A percentile compares a stretch with the other conserved stretches of the same genome.
These are phyloP conservation scores for Ypsolopha scabrella DNA, from an alignment of 2,888 invertebrate genomes.

Conservation along the genomic window DNA sequence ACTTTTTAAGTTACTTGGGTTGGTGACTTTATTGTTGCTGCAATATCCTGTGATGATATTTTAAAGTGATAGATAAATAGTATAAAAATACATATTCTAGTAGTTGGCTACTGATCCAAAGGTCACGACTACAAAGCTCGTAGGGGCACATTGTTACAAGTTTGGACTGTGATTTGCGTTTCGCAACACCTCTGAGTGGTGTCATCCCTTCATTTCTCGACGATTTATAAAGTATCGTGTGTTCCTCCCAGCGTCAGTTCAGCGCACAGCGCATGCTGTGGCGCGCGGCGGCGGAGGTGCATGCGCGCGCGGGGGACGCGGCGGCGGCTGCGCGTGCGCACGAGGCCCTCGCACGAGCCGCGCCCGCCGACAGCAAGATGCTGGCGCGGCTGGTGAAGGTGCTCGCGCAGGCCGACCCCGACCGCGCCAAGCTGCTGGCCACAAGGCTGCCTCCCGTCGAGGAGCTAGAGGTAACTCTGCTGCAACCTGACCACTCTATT, in stretches of 20 bases:
- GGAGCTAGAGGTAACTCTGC: conserved; percentile 35
- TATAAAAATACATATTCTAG: no score
- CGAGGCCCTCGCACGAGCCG: conserved; percentile 74
- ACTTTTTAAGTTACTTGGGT: not conserved
- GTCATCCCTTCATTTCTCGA: no score
- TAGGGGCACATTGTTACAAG: no score
- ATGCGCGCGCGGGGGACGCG: conserved; percentile 80
- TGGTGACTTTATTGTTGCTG: not conserved
- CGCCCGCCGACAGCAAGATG: conserved; percentile 82
- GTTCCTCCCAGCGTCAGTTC: conserved; percentile 20
- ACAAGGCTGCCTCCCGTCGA: conserved; percentile 38
- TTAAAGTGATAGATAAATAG: no score
- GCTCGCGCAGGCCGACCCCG: conserved; percentile 84
- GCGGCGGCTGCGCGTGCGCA: conserved; percentile 84
- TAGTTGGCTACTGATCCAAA: no score
- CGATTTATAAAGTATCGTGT: no score
- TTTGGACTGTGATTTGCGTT: no score
- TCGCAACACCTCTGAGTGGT: no score
- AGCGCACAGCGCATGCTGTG: conserved; percentile 81
- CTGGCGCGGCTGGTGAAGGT: conserved; percentile 93
- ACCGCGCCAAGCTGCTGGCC: conserved; percentile 77
- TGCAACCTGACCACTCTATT: no score
- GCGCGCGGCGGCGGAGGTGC: conserved; percentile 89
- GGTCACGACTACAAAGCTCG: no score
- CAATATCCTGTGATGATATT: no score